A percentile compares a stretch with the other conserved stretches of the same genome.
These are phyloP conservation scores for Ficedula albicollis DNA, from an alignment of 2,797 vertebrate genomes.

Conservation along the genomic window DNA sequence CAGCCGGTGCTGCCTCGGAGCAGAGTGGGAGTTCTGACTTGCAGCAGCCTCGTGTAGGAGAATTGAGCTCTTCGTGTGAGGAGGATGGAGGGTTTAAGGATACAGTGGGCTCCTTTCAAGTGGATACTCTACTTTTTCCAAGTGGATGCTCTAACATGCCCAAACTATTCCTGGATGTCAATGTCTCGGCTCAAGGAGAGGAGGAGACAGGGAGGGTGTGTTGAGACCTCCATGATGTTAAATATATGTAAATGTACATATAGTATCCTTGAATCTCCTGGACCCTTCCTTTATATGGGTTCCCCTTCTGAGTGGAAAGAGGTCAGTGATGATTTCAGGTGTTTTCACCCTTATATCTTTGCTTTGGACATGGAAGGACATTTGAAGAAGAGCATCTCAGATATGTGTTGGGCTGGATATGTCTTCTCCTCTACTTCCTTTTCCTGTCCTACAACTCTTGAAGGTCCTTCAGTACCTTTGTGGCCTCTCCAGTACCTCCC, in stretches of 20 bases:
- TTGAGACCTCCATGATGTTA: not conserved
- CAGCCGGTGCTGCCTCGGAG: not conserved
- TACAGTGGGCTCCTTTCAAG: not conserved
- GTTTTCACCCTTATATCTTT: not conserved
- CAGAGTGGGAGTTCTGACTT: not conserved
- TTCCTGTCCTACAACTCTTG: not conserved
- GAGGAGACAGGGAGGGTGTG: not conserved
- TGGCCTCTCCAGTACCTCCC: not conserved
- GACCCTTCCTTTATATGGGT: not conserved
- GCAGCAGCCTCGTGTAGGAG: not conserved
- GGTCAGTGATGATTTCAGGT: not conserved
- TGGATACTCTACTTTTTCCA: not conserved
- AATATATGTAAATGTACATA: fast-evolving
- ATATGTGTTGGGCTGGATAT: not conserved
- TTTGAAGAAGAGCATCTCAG: not conserved
- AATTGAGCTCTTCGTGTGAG: not conserved
- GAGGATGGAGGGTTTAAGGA: not conserved
- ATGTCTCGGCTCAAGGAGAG: not conserved
- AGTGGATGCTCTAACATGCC: not conserved
- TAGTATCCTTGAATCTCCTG: not conserved
- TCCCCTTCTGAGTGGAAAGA: not conserved
- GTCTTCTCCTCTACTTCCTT: not conserved
- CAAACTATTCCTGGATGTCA: not conserved
- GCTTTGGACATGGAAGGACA: not conserved
- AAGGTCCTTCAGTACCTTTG: not conserved